Evolutionary conservation across 2,888 invertebrate species (phyloP), one percentile per base, ranked within the genome.

Genomic region (Sipha maydis): DNA sequence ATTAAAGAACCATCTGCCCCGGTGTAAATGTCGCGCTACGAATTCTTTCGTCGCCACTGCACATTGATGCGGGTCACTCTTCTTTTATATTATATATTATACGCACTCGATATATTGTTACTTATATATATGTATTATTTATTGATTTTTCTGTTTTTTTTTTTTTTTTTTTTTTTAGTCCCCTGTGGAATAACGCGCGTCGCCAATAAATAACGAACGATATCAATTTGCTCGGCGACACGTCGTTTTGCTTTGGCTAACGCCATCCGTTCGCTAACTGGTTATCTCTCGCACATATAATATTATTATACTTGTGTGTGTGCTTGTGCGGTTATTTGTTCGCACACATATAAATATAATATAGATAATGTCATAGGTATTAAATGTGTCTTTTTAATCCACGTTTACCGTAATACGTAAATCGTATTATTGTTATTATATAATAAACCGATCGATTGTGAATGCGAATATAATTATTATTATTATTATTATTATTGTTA

Each of bases 171-270:
- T 28, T 54, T 76, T 25, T 28, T 3, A 1, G 48, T 21, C 84
- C 75, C 41, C 25, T 11, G 56, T 25, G 31, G 85, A 54, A 77
- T 69, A 85, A 77, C 85, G 61, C 38, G 61, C 67, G 77, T 67
- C 77, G 61, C 28, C 77, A 48, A 77, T 85, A 85, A 77, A 77
- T 85, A 77, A 85, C 85, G 78, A 71, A 78, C 85, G 69, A 79
- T 85, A 85, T 85, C 85, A 79, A 85, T 85, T 85, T 85, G 85
- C 78, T 85, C 78, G 85, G 78, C 77, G 69, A 78, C 85, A 85
- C 78, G 78, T 85, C 85, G 85, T 76, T 77, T 85, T 61, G 75
- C 83, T 83, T 83, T 83, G 48, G 11, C 48, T 48, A 83, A 83
- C 83, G 83, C 83, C 83, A 83, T 83, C 48, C 48, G 48, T 48